These are phyloP conservation scores for Formica exsecta DNA, from an alignment of 1,140 invertebrate genomes.

Conservation along the genomic window DNA sequence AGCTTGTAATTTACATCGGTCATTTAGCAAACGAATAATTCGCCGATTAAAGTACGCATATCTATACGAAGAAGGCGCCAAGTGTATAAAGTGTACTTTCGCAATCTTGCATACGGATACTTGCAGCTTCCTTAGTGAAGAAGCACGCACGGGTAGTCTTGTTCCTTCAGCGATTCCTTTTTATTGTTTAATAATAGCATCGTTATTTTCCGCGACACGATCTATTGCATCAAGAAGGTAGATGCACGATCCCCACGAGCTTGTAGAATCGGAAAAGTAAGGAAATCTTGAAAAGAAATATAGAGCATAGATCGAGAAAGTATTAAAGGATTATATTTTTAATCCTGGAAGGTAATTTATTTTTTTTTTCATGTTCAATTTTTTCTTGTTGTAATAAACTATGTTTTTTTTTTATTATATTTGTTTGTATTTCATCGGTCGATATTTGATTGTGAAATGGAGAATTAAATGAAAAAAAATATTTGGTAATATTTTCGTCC, in stretches of 20 bases:
- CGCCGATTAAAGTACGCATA: neutral
- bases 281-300: neutral
- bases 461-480: too few species aligned
- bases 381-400: too few species aligned
- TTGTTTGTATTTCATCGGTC: too few species aligned
- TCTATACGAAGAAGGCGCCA: neutral
- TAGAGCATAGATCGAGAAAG: neutral
- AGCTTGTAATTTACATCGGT: slow-evolving; percentile 2
- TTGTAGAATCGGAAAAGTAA: neutral
- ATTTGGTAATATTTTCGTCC: too few species aligned
- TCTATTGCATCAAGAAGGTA: neutral
- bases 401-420: too few species aligned
- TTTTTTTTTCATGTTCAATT: too few species aligned
- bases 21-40: neutral
- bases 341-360: too few species aligned
- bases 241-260: neutral
- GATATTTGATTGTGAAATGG: too few species aligned
- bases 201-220: neutral
- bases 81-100: neutral
- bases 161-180: neutral
- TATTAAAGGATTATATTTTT: too few species aligned
- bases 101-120: neutral
- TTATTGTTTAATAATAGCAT: slow-evolving; percentile 15
- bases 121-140: neutral
- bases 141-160: neutral